phyloP scores from a whole-genome alignment of 2,888 invertebrate genomes.

The Timema podura region DNA sequence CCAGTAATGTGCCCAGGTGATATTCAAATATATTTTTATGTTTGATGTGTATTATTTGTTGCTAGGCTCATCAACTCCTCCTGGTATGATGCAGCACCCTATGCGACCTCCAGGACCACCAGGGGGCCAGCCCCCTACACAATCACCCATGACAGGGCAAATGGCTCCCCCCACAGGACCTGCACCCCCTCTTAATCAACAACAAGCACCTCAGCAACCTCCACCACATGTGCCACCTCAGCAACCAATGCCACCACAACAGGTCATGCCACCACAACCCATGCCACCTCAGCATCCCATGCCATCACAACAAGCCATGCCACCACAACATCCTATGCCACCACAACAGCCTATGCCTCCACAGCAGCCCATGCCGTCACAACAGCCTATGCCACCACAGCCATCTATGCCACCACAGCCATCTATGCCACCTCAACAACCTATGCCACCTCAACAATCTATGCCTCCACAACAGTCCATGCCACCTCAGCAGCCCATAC shows the following conservation, averaged over 20 bases:
- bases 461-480: conserved; percentile 26
- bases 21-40: too few species aligned
- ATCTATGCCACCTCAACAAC: conserved; percentile 42
- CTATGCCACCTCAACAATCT: conserved; percentile 35
- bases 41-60: background rate
- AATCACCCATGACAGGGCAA: conserved; percentile 54
- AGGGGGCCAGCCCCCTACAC: conserved; percentile 53
- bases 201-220: conserved; percentile 28
- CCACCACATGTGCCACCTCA: conserved; percentile 24
- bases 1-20: too few species aligned
- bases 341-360: conserved; percentile 27
- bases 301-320: conserved; percentile 29
- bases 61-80: conserved; percentile 27
- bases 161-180: conserved; percentile 56
- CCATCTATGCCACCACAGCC: conserved; percentile 36
- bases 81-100: conserved; percentile 33
- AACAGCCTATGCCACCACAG: conserved; percentile 28
- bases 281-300: conserved; percentile 33
- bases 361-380: conserved; percentile 24
- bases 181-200: conserved; percentile 42
- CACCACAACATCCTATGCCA: conserved; percentile 30
- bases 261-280: conserved; percentile 28
- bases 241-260: conserved; percentile 25
- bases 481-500: conserved; percentile 41
- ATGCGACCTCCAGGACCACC: conserved; percentile 41